These are phyloP conservation scores for Craniophora ligustri DNA, from an alignment of 2,888 invertebrate genomes.

Conservation along the genomic window DNA sequence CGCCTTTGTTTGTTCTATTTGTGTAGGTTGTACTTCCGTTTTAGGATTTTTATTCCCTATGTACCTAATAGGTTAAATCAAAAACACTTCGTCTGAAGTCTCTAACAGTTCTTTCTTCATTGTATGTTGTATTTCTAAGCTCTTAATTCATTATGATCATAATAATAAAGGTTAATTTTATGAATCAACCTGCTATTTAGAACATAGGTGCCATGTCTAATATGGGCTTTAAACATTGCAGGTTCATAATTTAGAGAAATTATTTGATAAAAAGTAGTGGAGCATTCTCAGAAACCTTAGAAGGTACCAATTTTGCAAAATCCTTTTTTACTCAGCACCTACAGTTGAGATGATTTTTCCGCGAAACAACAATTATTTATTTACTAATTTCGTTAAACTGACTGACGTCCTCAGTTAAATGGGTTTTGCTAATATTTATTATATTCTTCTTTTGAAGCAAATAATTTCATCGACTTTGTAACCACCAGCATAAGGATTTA, in stretches of 20 bases:
- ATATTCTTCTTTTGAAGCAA: too few relatives aligned
- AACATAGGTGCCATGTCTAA: constrained; percentile 18
- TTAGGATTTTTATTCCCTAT: not conserved
- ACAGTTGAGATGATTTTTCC: constrained; percentile 52
- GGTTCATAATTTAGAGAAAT: constrained; percentile 23
- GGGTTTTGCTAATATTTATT: too few relatives aligned
- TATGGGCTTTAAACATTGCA: constrained; percentile 1
- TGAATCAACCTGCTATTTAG: constrained; percentile 27
- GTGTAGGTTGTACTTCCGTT: constrained; percentile 10
- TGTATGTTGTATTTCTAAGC: too few relatives aligned
- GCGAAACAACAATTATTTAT: constrained; percentile 47
- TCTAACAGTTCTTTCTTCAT: too few relatives aligned
- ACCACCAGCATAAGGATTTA: too few relatives aligned
- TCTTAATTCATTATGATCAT: too few relatives aligned
- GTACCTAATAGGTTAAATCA: not conserved
- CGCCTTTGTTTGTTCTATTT: constrained; percentile 25
- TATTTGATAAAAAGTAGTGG: constrained; percentile 31
- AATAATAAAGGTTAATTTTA: too few relatives aligned
- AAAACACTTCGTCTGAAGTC: too few relatives aligned
- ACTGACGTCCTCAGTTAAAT: constrained; percentile 14
- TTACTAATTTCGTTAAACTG: constrained; percentile 26
- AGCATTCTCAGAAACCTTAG: constrained; percentile 22
- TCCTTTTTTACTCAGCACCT: constrained; percentile 49
- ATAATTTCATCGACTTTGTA: too few relatives aligned
- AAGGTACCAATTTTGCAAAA: constrained; percentile 48